A percentile compares a stretch with the other conserved stretches of the same genome.
Conservation (phyloP, 2,113 vertebrate genomes). For the Gymnarchus niloticus region DNA sequence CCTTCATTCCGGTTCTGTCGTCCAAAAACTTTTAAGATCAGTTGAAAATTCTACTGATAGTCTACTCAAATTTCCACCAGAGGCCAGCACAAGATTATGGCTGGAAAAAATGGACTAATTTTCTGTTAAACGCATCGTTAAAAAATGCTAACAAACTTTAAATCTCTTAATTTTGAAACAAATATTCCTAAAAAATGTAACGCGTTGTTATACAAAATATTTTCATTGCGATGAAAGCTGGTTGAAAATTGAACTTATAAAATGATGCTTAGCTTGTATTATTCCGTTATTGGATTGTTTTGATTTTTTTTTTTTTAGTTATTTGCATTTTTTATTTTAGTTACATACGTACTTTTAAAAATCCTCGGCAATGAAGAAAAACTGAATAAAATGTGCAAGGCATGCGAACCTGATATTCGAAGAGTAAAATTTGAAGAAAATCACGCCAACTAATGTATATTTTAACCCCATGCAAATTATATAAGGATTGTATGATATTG, state of each 20-base stretch:
- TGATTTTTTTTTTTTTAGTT: background rate
- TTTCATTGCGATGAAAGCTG: background rate
- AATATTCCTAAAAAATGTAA: background rate
- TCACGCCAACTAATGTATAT: background rate
- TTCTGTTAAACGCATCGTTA: background rate
- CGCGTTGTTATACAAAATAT: background rate
- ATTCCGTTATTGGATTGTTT: background rate
- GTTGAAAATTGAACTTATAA: background rate
- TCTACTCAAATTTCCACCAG: background rate
- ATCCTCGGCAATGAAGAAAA: background rate
- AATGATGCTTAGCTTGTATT: background rate
- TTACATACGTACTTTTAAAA: background rate
- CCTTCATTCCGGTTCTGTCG: background rate
- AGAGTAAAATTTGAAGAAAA: background rate
- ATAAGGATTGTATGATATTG: background rate
- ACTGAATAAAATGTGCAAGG: background rate
- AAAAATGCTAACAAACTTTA: background rate
- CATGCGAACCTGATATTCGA: background rate
- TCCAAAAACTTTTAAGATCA: background rate
- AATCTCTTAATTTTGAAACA: background rate
- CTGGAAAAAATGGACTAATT: background rate
- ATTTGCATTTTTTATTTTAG: background rate
- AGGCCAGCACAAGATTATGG: conserved; percentile 7
- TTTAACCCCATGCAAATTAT: background rate
- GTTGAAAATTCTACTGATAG: background rate